These are phyloP conservation scores for Liparis tanakae DNA, from an alignment of 2,797 vertebrate genomes.

Conservation along the genomic window DNA sequence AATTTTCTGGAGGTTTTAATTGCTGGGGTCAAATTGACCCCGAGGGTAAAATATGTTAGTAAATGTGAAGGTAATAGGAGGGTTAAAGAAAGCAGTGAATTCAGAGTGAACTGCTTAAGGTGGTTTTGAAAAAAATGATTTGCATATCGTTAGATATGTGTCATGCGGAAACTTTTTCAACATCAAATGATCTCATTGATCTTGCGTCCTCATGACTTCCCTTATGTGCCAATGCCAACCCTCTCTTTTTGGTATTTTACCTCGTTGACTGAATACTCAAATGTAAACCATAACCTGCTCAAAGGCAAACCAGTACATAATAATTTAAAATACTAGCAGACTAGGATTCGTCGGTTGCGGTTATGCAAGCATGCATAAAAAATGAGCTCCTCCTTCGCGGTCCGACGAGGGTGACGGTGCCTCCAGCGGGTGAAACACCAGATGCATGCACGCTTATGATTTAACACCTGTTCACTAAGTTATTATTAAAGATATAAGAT, in stretches of 20 bases:
- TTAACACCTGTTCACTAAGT: background rate
- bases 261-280: background rate
- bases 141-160: slow-evolving; percentile 23
- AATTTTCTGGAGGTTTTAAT: too few relatives aligned
- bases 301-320: background rate
- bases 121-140: slow-evolving; percentile 8
- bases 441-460: too few relatives aligned
- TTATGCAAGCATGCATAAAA: background rate
- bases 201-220: background rate
- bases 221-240: background rate
- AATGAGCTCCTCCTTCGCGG: background rate
- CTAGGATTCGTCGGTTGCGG: background rate
- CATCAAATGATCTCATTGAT: slow-evolving; percentile 9
- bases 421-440: background rate
- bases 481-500: background rate
- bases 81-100: background rate
- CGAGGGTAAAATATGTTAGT: too few relatives aligned
- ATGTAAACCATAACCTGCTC: background rate
- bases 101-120: background rate
- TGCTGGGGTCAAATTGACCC: too few relatives aligned
- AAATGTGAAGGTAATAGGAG: too few relatives aligned
- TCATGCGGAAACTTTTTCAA: slow-evolving; percentile 17
- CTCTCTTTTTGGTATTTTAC: background rate
- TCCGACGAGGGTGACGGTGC: background rate
- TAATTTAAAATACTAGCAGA: background rate